Conservation (phyloP, 2,888 invertebrate species). For the Diaprepes abbreviatus region DNA sequence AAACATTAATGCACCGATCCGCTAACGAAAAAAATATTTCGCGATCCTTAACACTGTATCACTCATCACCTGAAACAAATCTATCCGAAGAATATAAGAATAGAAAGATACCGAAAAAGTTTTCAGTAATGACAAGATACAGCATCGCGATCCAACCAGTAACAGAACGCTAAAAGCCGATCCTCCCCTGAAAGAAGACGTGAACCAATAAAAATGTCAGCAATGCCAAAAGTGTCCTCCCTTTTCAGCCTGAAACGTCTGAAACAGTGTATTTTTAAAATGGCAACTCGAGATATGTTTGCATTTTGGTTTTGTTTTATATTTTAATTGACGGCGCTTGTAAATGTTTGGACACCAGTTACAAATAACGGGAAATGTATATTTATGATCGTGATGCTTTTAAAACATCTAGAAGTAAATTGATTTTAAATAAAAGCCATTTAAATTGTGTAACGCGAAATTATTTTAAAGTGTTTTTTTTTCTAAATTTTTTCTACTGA, state of each 20-base stretch:
- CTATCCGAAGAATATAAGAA: constrained; percentile 52
- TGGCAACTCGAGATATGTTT: constrained; percentile 28
- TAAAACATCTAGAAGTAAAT: not conserved
- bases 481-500: too few species aligned
- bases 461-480: too few species aligned
- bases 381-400: constrained; percentile 41
- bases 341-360: constrained; percentile 18
- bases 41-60: constrained; percentile 45
- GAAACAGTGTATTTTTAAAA: constrained; percentile 43
- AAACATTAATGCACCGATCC: constrained; percentile 6
- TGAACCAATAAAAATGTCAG: constrained; percentile 48
- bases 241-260: constrained; percentile 40
- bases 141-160: constrained; percentile 54
- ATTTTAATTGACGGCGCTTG: constrained; percentile 41
- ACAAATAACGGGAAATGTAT: constrained; percentile 47
- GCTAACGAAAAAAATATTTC: constrained; percentile 2
- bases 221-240: constrained; percentile 46
- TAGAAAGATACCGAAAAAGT: constrained; percentile 52
- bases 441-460: too few species aligned
- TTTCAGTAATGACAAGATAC: constrained; percentile 53
- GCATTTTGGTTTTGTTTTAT: constrained; percentile 13
- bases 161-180: constrained; percentile 27
- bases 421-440: not conserved
- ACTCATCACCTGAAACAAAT: constrained; percentile 51
- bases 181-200: constrained; percentile 46